Base-by-base conservation (phyloP, 2,797 vertebrate genomes). In the Tamandua tetradactyla region DNA sequence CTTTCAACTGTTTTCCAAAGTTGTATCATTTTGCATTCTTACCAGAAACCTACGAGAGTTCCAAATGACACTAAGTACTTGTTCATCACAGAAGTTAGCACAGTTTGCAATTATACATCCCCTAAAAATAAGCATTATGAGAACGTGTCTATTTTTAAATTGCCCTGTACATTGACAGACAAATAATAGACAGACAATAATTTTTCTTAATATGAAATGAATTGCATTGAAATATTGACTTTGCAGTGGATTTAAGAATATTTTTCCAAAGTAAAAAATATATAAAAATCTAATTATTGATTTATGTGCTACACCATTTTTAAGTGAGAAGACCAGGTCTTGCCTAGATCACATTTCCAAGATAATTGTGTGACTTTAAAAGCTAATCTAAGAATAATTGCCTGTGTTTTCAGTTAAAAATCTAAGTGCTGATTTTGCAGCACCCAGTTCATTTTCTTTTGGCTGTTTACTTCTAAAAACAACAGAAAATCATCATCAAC, bases 21-120 rank as follows among this genome's bases (percentile, higher is more conserved):
- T 79, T 66, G 35, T 71, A 69, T 3, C 37, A 49, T 74, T 90
- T 97, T 79, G 64, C 8, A 83, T 87, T 66, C 9, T 80, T 74
- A 79, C 5, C 5, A 91, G 35, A 20, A 86, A 86, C 78, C 57
- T 59, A 62, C 35, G 25, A 68, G 9, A 92, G 18, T 25, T 86
- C 8, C 23, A 64, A 3, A 68, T 75, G 40, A 82, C 79, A 32
- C 0, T 82, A 3, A 17, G 80, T 57, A 47, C 0, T 78, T 84
- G 57, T 94, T 76, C 14, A 81, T 52, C 22, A 57, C 64, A 30
- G 7, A n/a, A 75, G 76, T 71, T 86, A 69, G 5, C 15, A 47
- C 52, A 92, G 57, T 59, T 20, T 93, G 64, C 59, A 89, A 79
- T 69, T 75, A 64, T 80, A 66, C 4, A 44, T 30, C 20, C 52